Evolutionary conservation across 2,888 invertebrate genomes (phyloP), one percentile per base, ranked within the genome.

Genomic region (Urechis unicinctus): DNA sequence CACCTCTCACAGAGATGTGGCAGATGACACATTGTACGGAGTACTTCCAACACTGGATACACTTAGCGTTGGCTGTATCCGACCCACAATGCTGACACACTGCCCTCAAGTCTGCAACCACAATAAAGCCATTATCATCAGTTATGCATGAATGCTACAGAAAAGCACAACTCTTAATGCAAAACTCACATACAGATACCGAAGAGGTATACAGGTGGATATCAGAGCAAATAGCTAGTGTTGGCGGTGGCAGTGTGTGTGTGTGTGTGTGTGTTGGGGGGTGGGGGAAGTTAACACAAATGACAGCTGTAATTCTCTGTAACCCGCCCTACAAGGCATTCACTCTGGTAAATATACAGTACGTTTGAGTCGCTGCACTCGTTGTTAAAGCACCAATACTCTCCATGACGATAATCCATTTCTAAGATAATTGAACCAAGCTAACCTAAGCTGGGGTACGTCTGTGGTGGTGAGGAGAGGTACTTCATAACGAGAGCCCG

Each of bases 21-120:
- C 94, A 95, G 64, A 94, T 83, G 21, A 86, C 83, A 79, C 94
- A 94, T 68, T 85, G 85, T 63, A 93, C 82, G 55, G 87, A 85
- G 29, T 86, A 82, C 52, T 85, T 83, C 66, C 87, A 86, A 75
- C 93, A 93, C 57, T 80, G 78, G 30, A 74, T 79, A 67, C 85
- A 85, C 53, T 86, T 84, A 21, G 85, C 83, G 60, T 85, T 84
- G 58, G 84, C 82, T 2, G 75, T 74, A 0, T 84, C 82, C 68
- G 84, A 84, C 55, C 82, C 82, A 77, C 91, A 91, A 63, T 83
- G 75, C 58, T 84, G 81, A 71, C 91, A 90, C 66, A 87, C 85
- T 2, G 86, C 85, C 30, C 85, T 83, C 70, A 88, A 86, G 73
- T 87, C 88, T 77, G 67, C 24, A 68, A 66, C n/a, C 29, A 13